These are phyloP conservation scores for Nyctalus aviator DNA, from an alignment of 2,797 vertebrate species.

Conservation along the genomic window DNA sequence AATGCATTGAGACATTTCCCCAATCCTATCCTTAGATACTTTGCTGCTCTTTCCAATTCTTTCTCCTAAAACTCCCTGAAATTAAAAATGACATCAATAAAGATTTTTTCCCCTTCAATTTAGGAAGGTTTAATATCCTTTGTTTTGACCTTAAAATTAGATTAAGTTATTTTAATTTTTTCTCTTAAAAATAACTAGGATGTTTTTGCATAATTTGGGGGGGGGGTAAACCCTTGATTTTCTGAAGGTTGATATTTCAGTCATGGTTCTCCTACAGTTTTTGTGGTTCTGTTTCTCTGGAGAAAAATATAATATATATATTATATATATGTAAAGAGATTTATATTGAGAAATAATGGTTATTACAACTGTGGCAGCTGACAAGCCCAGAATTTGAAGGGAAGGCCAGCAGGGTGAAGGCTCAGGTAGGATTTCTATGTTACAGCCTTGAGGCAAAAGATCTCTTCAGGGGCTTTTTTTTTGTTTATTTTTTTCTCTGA, in stretches of 20 bases:
- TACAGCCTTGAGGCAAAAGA: background rate
- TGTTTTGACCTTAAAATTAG: conserved; percentile 14
- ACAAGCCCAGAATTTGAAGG: background rate
- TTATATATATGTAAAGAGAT: background rate
- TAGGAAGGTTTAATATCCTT: background rate
- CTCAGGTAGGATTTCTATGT: background rate
- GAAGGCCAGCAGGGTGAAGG: background rate
- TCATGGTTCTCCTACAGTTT: background rate
- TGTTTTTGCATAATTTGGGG: background rate
- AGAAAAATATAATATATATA: background rate
- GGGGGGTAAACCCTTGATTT: background rate
- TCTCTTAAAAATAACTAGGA: conserved; percentile 38
- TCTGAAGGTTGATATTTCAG: background rate
- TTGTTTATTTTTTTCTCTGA: background rate
- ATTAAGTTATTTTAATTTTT: background rate
- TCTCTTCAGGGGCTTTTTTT: background rate
- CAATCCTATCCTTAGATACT: background rate
- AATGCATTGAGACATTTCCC: background rate
- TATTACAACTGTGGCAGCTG: background rate
- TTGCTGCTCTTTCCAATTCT: background rate
- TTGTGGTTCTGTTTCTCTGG: background rate
- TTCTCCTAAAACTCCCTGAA: conserved; percentile 10
- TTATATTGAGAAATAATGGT: conserved; percentile 23
- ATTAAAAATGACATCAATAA: conserved; percentile 27
- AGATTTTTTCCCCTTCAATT: background rate